These are phyloP conservation scores for Bombyx mandarina DNA, from an alignment of 1,140 invertebrate species.

Conservation along the genomic window DNA sequence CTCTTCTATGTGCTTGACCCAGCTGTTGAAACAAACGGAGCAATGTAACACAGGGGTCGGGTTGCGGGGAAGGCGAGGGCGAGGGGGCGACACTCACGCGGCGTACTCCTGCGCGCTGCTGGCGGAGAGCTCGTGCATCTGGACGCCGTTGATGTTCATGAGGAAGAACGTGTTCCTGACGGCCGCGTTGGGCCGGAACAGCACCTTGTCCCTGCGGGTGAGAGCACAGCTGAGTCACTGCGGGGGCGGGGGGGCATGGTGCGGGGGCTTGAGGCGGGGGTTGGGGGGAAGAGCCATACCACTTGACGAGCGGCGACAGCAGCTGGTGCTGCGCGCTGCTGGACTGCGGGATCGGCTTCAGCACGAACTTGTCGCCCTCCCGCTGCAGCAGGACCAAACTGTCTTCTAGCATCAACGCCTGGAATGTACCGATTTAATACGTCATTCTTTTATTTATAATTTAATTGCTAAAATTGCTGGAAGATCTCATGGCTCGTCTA, in stretches of 20 bases:
- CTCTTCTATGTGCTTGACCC: constrained; percentile 50
- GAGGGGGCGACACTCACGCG: constrained; percentile 35
- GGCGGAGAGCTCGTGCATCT: constrained; percentile 65
- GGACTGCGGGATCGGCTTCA: constrained; percentile 51
- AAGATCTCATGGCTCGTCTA: not conserved
- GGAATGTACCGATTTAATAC: not conserved
- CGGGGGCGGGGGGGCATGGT: not conserved
- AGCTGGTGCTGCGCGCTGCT: constrained; percentile 22
- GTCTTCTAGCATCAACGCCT: constrained; percentile 60
- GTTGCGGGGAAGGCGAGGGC: no score
- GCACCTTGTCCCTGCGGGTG: constrained; percentile 45
- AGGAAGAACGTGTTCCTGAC: constrained; percentile 65
- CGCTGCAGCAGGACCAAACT: constrained; percentile 57
- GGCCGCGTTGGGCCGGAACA: constrained; percentile 64
- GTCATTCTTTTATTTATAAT: not conserved
- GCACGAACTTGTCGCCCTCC: constrained; percentile 60
- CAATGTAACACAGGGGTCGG: no score
- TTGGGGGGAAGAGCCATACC: constrained; percentile 19
- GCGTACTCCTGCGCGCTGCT: constrained; percentile 51
- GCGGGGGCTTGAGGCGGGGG: not conserved
- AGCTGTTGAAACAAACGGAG: constrained; percentile 20
- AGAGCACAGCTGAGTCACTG: not conserved
- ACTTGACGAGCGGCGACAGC: constrained; percentile 59
- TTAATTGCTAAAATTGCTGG: not conserved
- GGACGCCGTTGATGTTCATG: constrained; percentile 64